Conservation (phyloP, 1,140 invertebrate genomes). For the Eubasilissa regina region DNA sequence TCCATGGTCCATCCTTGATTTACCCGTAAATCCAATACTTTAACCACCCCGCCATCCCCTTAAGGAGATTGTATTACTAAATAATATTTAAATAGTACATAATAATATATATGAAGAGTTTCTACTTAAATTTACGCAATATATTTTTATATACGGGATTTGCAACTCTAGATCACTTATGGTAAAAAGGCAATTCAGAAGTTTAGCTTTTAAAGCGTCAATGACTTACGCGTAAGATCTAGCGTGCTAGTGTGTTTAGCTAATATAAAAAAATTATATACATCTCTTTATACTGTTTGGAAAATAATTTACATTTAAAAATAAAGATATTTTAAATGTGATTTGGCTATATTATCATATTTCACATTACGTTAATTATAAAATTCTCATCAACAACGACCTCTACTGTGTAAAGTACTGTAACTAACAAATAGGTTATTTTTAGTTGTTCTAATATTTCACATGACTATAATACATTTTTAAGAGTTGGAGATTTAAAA, state of each 20-base stretch:
- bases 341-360: no score
- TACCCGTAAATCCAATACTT: constrained; percentile 12
- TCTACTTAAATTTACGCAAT: not conserved
- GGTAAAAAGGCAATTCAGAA: constrained; percentile 52
- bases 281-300: no score
- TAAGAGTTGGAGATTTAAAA: no score
- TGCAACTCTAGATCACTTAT: constrained; percentile 33
- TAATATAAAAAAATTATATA: constrained; percentile 4
- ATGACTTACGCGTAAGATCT: constrained; percentile 40
- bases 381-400: no score
- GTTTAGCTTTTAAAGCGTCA: constrained; percentile 45
- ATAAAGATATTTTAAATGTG: no score
- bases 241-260: constrained; percentile 37
- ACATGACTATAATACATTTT: no score
- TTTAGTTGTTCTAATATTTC: no score
- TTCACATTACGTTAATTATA: no score
- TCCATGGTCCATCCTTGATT: constrained; percentile 20
- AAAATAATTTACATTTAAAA: no score
- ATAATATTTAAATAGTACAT: not conserved
- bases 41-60: not conserved
- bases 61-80: not conserved
- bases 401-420: no score
- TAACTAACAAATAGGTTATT: no score
- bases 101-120: constrained; percentile 15
- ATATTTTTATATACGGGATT: not conserved